These are phyloP conservation scores for Drosophila paulistorum DNA, from an alignment of 1,140 invertebrate species.

Conservation along the genomic window DNA sequence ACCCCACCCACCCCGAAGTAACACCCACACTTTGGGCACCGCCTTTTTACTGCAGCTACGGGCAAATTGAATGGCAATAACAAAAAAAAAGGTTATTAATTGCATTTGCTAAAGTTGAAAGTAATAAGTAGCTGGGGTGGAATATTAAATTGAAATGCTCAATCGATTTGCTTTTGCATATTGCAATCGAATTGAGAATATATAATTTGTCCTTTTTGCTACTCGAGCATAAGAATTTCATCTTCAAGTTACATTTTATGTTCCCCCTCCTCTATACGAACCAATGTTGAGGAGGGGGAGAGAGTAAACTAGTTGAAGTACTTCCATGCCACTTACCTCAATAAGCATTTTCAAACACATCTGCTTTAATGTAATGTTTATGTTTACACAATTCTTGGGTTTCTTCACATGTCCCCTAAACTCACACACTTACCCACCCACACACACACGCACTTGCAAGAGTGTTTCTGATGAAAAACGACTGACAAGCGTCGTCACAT, in stretches of 20 bases:
- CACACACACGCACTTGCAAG: constrained; percentile 28
- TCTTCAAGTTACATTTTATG: neutral
- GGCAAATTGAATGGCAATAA: neutral
- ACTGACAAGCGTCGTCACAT: constrained; percentile 29
- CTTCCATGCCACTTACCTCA: constrained; percentile 8
- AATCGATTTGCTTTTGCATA: constrained; percentile 1
- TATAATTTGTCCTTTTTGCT: neutral
- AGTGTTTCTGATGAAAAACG: constrained; percentile 32
- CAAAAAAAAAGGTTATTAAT: constrained; percentile 25
- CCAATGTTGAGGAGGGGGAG: neutral
- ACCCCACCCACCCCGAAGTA: neutral
- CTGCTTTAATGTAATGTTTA: constrained; percentile 27
- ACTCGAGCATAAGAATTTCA: neutral
- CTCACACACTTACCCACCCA: constrained; percentile 34
- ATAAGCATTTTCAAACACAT: constrained; percentile 19
- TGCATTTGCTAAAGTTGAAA: constrained; percentile 14
- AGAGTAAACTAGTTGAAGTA: neutral
- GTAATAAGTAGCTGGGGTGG: no score
- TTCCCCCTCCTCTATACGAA: neutral
- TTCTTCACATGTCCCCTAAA: constrained; percentile 9
- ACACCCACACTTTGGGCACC: neutral
- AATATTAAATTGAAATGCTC: neutral
- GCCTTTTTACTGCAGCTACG: neutral
- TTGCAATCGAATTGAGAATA: no score
- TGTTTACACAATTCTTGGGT: constrained; percentile 33